Conservation (phyloP, 2,113 vertebrate genomes). For the Cricetomys ansorgei region DNA sequence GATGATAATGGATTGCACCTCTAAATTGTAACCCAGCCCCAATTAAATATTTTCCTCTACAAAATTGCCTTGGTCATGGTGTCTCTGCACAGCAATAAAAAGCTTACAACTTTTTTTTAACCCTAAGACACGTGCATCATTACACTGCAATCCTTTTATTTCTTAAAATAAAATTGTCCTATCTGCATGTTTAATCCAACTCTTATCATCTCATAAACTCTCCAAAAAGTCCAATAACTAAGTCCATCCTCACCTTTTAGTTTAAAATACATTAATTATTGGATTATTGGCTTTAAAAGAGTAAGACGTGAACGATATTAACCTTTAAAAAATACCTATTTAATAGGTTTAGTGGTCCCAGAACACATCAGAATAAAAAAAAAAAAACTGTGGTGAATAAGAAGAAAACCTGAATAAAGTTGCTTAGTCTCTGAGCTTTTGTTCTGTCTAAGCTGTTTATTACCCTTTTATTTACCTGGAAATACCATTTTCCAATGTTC, state of each 20-base stretch:
- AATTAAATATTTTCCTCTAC: not conserved
- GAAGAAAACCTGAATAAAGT: not conserved
- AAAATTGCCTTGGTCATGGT: not conserved
- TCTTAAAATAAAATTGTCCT: not conserved
- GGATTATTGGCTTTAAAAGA: not conserved
- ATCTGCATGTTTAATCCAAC: not conserved
- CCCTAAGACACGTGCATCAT: too few species aligned
- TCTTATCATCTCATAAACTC: not conserved
- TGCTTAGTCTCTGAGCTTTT: not conserved
- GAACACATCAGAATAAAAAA: not conserved
- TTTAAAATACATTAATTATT: not conserved
- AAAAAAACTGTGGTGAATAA: not conserved
- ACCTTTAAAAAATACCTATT: not conserved
- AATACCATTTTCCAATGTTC: conserved; percentile 22
- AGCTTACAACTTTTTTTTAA: too few species aligned
- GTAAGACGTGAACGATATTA: not conserved
- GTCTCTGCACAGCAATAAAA: not conserved
- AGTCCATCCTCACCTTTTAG: not conserved
- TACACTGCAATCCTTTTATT: not conserved
- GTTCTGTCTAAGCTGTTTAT: not conserved
- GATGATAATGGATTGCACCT: not conserved
- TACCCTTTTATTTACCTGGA: not conserved
- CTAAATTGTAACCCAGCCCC: not conserved
- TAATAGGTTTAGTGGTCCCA: not conserved
- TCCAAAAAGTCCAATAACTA: not conserved